Conservation (phyloP, 2,888 invertebrate species). For the Sinhomidia bicolor region DNA sequence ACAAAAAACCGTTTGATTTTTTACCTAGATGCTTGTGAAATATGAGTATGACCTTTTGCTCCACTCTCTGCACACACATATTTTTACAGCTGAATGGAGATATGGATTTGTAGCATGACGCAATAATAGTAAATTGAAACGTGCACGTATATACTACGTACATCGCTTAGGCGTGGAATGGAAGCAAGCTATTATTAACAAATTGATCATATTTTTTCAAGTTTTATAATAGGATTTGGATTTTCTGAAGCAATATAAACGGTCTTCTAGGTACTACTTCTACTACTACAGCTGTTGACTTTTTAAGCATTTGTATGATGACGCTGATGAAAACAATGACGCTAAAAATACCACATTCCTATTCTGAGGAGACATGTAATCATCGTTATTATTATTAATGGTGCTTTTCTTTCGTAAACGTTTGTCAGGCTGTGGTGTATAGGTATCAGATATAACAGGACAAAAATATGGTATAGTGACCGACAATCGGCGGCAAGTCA, state of each 20-base stretch:
- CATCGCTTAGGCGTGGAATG: background rate
- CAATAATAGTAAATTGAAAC: conserved; percentile 3
- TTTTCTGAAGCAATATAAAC: conserved; percentile 1
- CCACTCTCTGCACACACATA: conserved; percentile 10
- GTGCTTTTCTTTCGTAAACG: background rate
- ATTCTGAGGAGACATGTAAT: background rate
- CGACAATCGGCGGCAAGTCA: background rate
- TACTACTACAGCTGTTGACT: background rate
- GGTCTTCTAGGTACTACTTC: background rate
- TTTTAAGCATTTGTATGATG: background rate
- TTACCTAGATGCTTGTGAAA: conserved; percentile 31
- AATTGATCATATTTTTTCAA: background rate
- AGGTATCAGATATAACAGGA: background rate
- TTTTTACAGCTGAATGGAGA: background rate
- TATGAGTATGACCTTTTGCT: conserved; percentile 55
- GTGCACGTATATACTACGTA: background rate
- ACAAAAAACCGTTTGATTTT: conserved; percentile 31
- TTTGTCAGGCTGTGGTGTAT: no score
- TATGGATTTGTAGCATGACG: conserved; percentile 24
- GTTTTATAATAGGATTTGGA: background rate
- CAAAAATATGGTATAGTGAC: background rate
- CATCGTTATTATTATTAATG: background rate
- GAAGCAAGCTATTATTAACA: background rate
- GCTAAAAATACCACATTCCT: background rate
- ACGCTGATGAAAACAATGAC: background rate